Evolutionary conservation across 2,888 invertebrate species (phyloP), one percentile per base, ranked within the genome.

Genomic region (Drosophila rubida): DNA sequence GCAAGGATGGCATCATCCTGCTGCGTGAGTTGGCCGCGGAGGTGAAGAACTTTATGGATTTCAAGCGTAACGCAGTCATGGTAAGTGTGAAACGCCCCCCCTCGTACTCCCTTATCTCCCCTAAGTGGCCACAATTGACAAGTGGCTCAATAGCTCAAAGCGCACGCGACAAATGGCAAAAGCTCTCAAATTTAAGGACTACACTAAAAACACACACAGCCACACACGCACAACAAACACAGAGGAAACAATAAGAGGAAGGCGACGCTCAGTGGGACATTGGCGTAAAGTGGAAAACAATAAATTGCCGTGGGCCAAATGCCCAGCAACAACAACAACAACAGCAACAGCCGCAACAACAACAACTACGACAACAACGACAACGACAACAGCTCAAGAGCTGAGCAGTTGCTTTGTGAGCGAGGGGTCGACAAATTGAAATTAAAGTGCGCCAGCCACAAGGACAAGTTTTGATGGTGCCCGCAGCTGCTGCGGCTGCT

Each of bases 11-110:
- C 7, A 93, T 96, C 71, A 93, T 97, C 70, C 93, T 98, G 80
- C 95, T 97, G 64, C 94, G 96, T 48, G 97, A 98, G 92, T 95
- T 97, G 93, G 96, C 97, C 9, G 94, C 95, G 0, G 97, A 98
- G 92, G 97, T 98, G 57, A 97, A 97, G 92, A 97, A 96, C 91
- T 96, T 97, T 94, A 96, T 97, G 95, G 97, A 97, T 91, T 96
- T 97, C 92, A 97, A 97, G 93, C 96, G 96, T 92, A 96, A 96
- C 91, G 96, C 97, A 27, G 97, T 97, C 58, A 96, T 96, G 96
- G 97, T 97, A 92, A 95, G 95, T 41, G 27, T 41, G 27, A 51
- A 51, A 41, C 23, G 19, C 7, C 23, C 11, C 30, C 13, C n/a
- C 14, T 16, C 1, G 30, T 11, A 3, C 30, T 4, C 30, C 30